Base-by-base conservation (phyloP, 2,797 vertebrate genomes). In the Gobio occitaniae region DNA sequence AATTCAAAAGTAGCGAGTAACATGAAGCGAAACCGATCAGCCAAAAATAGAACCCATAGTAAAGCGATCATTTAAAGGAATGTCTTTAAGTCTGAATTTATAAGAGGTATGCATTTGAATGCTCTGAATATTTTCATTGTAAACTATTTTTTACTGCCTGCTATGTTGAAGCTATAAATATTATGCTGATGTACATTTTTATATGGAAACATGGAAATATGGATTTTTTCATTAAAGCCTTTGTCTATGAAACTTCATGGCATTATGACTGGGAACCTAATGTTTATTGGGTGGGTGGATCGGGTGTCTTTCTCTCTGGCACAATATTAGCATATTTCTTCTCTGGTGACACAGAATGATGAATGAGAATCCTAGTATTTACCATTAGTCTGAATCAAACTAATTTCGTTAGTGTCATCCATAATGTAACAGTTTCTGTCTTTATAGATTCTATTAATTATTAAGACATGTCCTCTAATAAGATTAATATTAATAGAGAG, bases 61-160 rank as follows among this genome's bases (percentile, higher is more conserved):
- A 82, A 91, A 87, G 71, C 21, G 75, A 88, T 85, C 80, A 87
- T 86, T 87, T 86, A 89, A 71, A 85, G 84, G 87, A 92, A 92
- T 90, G 92, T 93, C 77, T 84, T 89, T 91, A 89, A 80, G 87
- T 91, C 87, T 89, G 86, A 88, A 56, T 89, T 92, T 90, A 91
- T 89, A 89, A 86, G 90, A 92, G 80, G 74, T 92, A 84, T 93
- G 91, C 91, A 92, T 93, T 92, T 92, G 93, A 94, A 93, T 93
- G 92, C 92, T 91, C 74, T 90, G 87, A 89, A 87, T 92, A 93
- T 93, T 94, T 94, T 91, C 90, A 93, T 91, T 93, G 91, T 94
- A 86, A 92, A 90, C 85, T 87, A 87, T 93, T 94, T 94, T 93
- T 89, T 94, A 94, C 92, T 93, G 92, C 94, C 93, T 95, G 94